These are phyloP conservation scores for Prorops nasuta DNA, from an alignment of 1,140 invertebrate genomes.

Conservation along the genomic window DNA sequence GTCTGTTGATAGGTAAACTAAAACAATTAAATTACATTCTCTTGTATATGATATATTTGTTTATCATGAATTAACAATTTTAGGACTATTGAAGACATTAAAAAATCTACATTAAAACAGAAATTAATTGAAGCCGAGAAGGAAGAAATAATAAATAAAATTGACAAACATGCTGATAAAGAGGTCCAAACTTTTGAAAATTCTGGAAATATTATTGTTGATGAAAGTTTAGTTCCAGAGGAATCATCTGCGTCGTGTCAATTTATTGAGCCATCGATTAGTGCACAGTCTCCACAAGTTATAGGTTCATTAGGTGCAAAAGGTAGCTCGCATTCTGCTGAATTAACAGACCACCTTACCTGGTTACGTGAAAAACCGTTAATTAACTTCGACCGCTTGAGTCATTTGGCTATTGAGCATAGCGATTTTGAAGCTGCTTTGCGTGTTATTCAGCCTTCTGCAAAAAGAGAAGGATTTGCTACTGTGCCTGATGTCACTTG, in stretches of 20 bases:
- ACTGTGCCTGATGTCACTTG: slow-evolving; percentile 97
- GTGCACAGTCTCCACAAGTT: no score
- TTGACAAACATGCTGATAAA: slow-evolving; percentile 1
- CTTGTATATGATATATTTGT: not conserved
- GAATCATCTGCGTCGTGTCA: slow-evolving; percentile 6
- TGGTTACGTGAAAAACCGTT: slow-evolving; percentile 62
- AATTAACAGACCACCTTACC: slow-evolving; percentile 45
- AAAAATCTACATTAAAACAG: slow-evolving; percentile 1
- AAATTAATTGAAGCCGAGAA: slow-evolving; percentile 8
- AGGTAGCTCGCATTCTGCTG: no score
- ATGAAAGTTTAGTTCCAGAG: not conserved
- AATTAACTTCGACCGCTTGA: slow-evolving; percentile 62
- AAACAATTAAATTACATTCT: not conserved
- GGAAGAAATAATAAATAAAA: slow-evolving; percentile 1
- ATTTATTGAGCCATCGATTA: not conserved
- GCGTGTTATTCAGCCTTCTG: slow-evolving; percentile 84
- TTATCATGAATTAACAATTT: not conserved
- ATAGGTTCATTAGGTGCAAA: no score
- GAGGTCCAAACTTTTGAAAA: slow-evolving; percentile 17
- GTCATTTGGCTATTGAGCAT: slow-evolving; percentile 66
- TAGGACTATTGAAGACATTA: slow-evolving; percentile 24
- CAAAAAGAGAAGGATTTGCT: slow-evolving; percentile 87
- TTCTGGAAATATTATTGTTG: slow-evolving; percentile 8
- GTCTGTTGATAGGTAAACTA: slow-evolving; percentile 65
- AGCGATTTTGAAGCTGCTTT: slow-evolving; percentile 79